Percentiles rank a stretch among this genome's conserved stretches.
Evolutionary conservation across 2,888 invertebrate species (phyloP).

Genomic region (Drosophila sordidapex): DNA sequence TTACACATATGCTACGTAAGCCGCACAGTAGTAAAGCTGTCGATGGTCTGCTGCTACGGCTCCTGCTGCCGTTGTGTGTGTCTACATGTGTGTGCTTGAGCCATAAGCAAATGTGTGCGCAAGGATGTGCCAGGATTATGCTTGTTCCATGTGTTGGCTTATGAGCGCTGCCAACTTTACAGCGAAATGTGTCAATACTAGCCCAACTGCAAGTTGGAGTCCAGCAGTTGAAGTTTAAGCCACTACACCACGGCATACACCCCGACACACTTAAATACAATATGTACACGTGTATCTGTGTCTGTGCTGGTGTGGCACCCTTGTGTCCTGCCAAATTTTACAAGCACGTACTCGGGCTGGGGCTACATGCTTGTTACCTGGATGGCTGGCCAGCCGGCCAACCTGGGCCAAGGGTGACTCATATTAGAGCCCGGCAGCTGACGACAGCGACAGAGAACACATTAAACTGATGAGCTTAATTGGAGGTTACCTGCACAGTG

Average conservation of each 20-base stretch:
- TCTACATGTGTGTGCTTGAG: constrained; percentile 33
- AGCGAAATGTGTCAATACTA: constrained; percentile 76
- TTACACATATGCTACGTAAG: constrained; percentile 65
- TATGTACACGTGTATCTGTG: background rate
- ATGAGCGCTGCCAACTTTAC: constrained; percentile 70
- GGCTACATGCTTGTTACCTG: constrained; percentile 73
- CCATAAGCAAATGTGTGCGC: constrained; percentile 77
- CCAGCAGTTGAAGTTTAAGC: constrained; percentile 67
- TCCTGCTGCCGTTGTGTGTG: background rate
- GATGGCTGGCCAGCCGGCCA: constrained; percentile 30
- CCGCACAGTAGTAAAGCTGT: constrained; percentile 53
- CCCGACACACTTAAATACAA: constrained; percentile 1
- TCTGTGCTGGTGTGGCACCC: constrained; percentile 1
- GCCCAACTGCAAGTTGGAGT: constrained; percentile 41
- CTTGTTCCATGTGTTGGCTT: constrained; percentile 71
- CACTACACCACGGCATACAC: constrained; percentile 39
- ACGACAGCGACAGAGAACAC: constrained; percentile 65
- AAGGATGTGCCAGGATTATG: constrained; percentile 73
- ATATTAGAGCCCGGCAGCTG: constrained; percentile 67
- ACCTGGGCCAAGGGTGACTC: constrained; percentile 54
- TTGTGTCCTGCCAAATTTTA: constrained; percentile 47
- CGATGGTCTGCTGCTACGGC: constrained; percentile 34
- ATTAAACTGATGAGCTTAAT: constrained; percentile 81
- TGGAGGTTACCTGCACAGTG: constrained; percentile 71
- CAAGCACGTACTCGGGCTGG: constrained; percentile 64